Base-by-base conservation (phyloP, 2,888 invertebrate genomes). In the Heliconius sara region DNA sequence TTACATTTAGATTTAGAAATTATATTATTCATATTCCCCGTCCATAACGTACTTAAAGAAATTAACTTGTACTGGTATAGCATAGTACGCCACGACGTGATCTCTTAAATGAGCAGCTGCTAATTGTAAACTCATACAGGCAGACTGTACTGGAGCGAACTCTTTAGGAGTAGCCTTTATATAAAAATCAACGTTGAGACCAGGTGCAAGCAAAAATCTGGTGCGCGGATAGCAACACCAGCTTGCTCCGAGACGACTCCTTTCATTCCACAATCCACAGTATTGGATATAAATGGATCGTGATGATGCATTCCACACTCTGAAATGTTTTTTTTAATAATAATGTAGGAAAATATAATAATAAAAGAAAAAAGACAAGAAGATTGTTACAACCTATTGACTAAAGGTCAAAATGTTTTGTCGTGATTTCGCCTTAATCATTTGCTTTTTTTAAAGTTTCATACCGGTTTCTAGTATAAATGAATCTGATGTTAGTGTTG, bases 181-280 rank as follows among this genome's bases (percentile, higher is more conserved):
- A 63, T 77, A 85, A 2, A 94, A 68, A 25, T 87, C 84, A 6
- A 86, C 85, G 9, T 77, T 84, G 19, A 93, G 83, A 2, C 94
- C 94, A 63, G 93, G 89, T 5, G 92, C 88, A 25, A 94, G 78
- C 43, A 87, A 86, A 77, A 90, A 86, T 82, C 91, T 88, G 6
- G 89, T 92, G n/a, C 86, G 88, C 6, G 93, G 93, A 30, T 83
- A 88, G 80, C 89, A 89, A 27, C 81, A 70, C 93, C 92, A 94
- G 67, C 87, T 87, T 0, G 93, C 93, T 0, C 92, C 92, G 7
- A 89, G 84, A 4, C 88, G 86, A 4, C 88, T 89, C 0, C 82
- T 85, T 0, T 89, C 90, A 39, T 89, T 85, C 90, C 91, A 92
- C 5, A 94, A 78, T 0, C 91, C 91, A 80, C 90, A 90, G 80